Conservation (phyloP, 2,797 vertebrate species). For the Selene dorsalis region DNA sequence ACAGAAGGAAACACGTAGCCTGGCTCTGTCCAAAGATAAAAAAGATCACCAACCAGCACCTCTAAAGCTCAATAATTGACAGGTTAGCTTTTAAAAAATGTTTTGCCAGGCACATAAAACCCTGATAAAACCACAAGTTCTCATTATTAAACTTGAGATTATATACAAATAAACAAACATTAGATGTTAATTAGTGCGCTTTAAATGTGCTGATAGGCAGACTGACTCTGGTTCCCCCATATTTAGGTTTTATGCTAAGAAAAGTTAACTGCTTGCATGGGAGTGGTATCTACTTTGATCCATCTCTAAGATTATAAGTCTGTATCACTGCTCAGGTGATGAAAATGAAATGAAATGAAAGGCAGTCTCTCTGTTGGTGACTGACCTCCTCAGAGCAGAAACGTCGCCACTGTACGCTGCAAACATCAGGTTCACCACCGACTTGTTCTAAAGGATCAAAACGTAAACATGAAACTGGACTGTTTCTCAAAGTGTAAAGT, state of each 20-base stretch:
- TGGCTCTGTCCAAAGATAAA: not conserved
- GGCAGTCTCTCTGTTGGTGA: not conserved
- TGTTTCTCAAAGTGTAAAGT: not conserved
- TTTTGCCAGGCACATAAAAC: not conserved
- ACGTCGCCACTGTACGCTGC: constrained; percentile 91
- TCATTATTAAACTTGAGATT: not conserved
- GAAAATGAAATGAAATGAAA: constrained; percentile 7
- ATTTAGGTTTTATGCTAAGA: not conserved
- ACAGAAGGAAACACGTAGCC: not conserved
- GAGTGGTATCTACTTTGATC: not conserved
- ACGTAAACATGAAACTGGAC: not conserved
- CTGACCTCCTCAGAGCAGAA: constrained; percentile 88
- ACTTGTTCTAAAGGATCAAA: constrained; percentile 85
- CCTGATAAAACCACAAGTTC: not conserved
- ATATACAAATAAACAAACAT: not conserved
- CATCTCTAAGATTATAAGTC: not conserved
- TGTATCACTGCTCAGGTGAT: not conserved
- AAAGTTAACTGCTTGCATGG: not conserved
- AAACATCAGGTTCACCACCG: constrained; percentile 91
- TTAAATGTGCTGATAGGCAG: not conserved
- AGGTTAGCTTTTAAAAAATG: not conserved
- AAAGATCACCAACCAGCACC: not conserved
- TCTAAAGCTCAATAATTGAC: not conserved
- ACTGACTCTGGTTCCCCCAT: no score
- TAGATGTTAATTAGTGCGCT: not conserved